Base-by-base conservation (phyloP, 2,797 vertebrate genomes). In the Leptoclinus maculatus region DNA sequence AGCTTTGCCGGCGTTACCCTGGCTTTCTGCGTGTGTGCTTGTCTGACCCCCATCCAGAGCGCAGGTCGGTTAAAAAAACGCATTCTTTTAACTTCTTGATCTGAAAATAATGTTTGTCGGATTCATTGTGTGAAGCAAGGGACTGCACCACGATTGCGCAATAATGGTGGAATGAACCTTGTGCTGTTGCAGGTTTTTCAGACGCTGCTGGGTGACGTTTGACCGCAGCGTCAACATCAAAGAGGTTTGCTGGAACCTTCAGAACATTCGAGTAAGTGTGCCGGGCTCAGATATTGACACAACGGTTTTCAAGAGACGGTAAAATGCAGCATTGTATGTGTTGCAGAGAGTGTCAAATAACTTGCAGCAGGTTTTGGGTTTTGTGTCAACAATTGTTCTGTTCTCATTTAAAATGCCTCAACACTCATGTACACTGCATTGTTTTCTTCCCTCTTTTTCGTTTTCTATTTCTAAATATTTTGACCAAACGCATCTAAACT, bases 191-290 rank as follows among this genome's bases (percentile, higher is more conserved):
- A 98, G 97, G 90, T 98, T 98, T 88, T 97, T 97, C 88, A 93
- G 97, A 27, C 96, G 97, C 25, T 97, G 96, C 76, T 98, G 97
- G 96, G 97, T 97, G 76, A 98, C 97, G 0, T 98, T 98, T 79
- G 96, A 98, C 82, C 95, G 97, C 5, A 96, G 96, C 0, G 96
- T 97, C 73, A 98, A 97, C 92, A 98, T 98, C 89, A 98, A 98
- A 84, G 97, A 98, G 80, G 97, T 97, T 84, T 98, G 97, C 79
- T 98, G 97, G 97, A 97, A 96, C 83, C 93, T 98, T 49, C 97
- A 98, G 93, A 98, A 98, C 78, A 98, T 98, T 59, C 92, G 97
- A 32, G 97, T 98, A 83, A 94, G 95, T 93, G 53, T 65, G 2
- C 6, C 6, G n/a, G 5, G 21, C 51, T 63, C 27, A 25, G 94